Base-by-base conservation (phyloP, 2,113 vertebrate genomes). In the Danionella cerebrum region DNA sequence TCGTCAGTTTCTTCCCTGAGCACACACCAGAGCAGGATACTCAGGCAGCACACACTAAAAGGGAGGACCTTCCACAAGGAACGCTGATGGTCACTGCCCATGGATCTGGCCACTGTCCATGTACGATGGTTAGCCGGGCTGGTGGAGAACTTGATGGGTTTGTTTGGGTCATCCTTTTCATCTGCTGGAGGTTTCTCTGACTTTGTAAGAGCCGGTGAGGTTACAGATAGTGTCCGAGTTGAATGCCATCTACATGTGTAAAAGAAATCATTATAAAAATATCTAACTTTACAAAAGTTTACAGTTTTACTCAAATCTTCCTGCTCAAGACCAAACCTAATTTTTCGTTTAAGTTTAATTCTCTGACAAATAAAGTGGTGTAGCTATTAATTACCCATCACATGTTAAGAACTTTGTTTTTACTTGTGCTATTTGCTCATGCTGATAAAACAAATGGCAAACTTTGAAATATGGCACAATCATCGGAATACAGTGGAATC, bases 141-240 rank as follows among this genome's bases (percentile, higher is more conserved):
- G 33, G 79, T 84, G 51, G 87, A 84, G 74, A 90, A 90, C 77
- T 84, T 85, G 3, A 90, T 82, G 44, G 89, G 89, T 16, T 70
- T 58, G 1, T 25, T 6, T 1, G 39, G 50, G 0, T 44, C 70
- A 19, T 75, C 53, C 0, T 79, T 18, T 5, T 73, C 52, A 0
- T 72, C 36, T 0, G 59, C 73, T 10, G 50, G 11, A 39, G 78
- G 29, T 5, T 9, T 36, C 5, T 62, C 58, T 4, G 79, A 48
- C 2, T 29, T 29, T 1, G 74, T 55, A 0, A 11, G 10, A 22
- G 6, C 48, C 13, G 22, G 52, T 3, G 76, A 62, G 18, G 74
- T 83, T 44, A 83, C 1, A 0, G 69, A 41, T 0, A 88, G 33
- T 1, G n/a, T n/a, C 13, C 81, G 73, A 1, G 39, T 27, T 10